These are phyloP conservation scores for Sympetrum striolatum DNA, from an alignment of 2,888 invertebrate genomes.

Conservation along the genomic window DNA sequence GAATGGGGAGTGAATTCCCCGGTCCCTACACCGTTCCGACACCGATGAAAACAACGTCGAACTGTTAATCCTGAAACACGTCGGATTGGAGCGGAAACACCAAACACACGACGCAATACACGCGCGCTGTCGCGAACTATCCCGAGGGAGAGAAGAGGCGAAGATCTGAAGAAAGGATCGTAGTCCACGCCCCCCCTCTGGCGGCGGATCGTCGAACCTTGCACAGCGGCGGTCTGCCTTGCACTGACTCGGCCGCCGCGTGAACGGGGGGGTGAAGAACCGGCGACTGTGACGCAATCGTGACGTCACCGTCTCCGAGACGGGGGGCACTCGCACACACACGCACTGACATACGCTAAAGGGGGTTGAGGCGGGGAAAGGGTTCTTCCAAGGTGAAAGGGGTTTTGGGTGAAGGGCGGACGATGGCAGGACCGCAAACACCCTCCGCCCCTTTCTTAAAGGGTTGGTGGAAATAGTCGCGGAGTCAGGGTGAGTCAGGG, in stretches of 20 bases:
- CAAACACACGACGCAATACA: background rate
- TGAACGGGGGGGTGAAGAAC: slow-evolving; percentile 28
- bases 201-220: slow-evolving; percentile 32
- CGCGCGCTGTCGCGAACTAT: background rate
- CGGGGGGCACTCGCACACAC: background rate
- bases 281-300: slow-evolving; percentile 36
- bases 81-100: background rate
- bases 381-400: background rate
- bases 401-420: background rate
- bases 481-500: no score
- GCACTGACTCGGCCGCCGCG: slow-evolving; percentile 16
- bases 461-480: no score
- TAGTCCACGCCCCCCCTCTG: slow-evolving; percentile 35
- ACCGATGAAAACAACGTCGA: background rate
- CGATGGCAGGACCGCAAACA: no score
- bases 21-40: background rate
- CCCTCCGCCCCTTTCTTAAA: no score
- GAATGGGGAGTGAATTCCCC: background rate
- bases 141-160: background rate
- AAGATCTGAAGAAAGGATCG: background rate
- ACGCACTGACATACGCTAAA: background rate
- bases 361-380: background rate
- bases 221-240: slow-evolving; percentile 18
- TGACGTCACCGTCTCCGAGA: slow-evolving; percentile 11
- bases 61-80: no score